These are phyloP conservation scores for Theretra japonica DNA, from an alignment of 2,888 invertebrate genomes.

Conservation along the genomic window DNA sequence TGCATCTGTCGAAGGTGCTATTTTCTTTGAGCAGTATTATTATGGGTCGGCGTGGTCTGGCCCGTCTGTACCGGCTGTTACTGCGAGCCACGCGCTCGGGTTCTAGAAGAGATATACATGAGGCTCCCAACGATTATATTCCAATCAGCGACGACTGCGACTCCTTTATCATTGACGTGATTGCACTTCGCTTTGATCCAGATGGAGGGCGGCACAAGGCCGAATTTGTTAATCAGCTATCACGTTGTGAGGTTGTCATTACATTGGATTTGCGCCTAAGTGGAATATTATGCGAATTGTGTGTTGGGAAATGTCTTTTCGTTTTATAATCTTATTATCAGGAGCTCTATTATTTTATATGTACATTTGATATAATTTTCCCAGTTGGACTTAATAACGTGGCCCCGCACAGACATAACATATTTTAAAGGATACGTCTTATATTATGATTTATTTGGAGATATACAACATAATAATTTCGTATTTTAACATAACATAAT, in stretches of 20 bases:
- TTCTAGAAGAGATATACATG: background rate
- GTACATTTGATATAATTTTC: too few relatives aligned
- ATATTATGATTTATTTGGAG: too few relatives aligned
- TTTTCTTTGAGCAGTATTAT: background rate
- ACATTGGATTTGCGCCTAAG: background rate
- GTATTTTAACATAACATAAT: too few relatives aligned
- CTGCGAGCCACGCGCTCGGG: background rate
- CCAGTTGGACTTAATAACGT: too few relatives aligned
- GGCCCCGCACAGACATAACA: too few relatives aligned
- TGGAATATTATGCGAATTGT: conserved; percentile 4
- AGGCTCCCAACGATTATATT: background rate
- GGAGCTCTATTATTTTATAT: too few relatives aligned
- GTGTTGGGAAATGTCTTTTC: too few relatives aligned
- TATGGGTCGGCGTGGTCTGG: background rate
- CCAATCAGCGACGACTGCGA: background rate
- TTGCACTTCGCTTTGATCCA: background rate
- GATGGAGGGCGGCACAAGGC: background rate
- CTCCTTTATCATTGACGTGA: background rate
- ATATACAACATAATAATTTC: too few relatives aligned
- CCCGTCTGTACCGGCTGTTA: background rate
- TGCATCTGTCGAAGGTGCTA: background rate
- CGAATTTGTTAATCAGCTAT: background rate
- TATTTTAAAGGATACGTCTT: too few relatives aligned
- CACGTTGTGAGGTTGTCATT: background rate
- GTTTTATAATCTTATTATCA: too few relatives aligned